These are phyloP conservation scores for Ptychochromis oligacanthus DNA, from an alignment of 2,113 vertebrate species.

Conservation along the genomic window DNA sequence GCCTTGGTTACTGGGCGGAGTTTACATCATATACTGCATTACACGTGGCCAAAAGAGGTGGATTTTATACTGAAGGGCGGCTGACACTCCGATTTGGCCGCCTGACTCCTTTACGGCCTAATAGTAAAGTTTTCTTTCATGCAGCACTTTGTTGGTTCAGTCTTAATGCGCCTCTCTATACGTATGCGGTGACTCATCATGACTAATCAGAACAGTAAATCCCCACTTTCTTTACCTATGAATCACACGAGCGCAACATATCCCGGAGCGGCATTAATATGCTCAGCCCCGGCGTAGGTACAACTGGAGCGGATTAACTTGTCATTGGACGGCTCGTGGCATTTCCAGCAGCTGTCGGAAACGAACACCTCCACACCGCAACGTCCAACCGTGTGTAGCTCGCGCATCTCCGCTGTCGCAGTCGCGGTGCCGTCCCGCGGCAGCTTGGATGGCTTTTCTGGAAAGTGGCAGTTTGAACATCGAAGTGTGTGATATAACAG, in stretches of 20 bases:
- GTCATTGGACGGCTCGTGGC: slow-evolving; percentile 59
- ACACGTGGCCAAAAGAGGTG: background rate
- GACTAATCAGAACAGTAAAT: slow-evolving; percentile 71
- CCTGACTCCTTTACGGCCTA: background rate
- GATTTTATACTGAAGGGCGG: background rate
- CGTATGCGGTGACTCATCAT: slow-evolving; percentile 60
- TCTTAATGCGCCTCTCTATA: slow-evolving; percentile 31
- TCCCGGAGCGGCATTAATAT: slow-evolving; percentile 53
- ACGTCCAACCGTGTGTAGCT: slow-evolving; percentile 33
- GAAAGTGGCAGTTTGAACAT: slow-evolving; percentile 61
- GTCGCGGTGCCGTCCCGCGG: slow-evolving; percentile 25
- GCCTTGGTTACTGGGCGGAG: background rate
- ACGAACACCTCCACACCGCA: slow-evolving; percentile 48
- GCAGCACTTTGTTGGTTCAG: background rate
- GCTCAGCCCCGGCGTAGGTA: slow-evolving; percentile 54
- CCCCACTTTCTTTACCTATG: slow-evolving; percentile 64
- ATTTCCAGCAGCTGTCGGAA: slow-evolving; percentile 56
- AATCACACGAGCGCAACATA: slow-evolving; percentile 59
- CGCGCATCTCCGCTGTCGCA: slow-evolving; percentile 1
- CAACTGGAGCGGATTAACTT: slow-evolving; percentile 65
- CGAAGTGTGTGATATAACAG: slow-evolving; percentile 61
- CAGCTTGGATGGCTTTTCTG: slow-evolving; percentile 35
- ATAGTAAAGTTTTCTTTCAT: slow-evolving; percentile 10
- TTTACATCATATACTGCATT: background rate
- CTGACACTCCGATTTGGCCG: background rate